Evolutionary conservation across 2,113 vertebrate genomes (phyloP).

Genomic region (Sceloporus tristichus): DNA sequence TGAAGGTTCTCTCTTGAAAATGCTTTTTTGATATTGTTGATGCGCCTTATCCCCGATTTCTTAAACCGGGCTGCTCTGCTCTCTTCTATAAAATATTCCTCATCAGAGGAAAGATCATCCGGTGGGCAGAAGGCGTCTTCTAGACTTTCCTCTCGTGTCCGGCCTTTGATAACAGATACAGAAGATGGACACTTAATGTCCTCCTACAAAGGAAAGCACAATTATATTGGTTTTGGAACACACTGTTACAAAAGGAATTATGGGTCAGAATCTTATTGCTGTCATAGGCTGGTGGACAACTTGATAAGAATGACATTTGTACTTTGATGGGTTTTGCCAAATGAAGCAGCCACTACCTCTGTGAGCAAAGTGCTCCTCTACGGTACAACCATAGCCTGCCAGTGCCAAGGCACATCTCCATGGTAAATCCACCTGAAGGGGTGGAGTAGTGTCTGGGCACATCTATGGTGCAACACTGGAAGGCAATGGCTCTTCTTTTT

Average conservation of each 20-base stretch:
- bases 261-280: no score
- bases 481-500: no score
- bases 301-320: not conserved
- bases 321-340: no score
- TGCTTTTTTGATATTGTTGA: conserved; percentile 92
- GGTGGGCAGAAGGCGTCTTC: conserved; percentile 85
- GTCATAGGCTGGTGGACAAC: not conserved
- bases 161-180: conserved; percentile 84
- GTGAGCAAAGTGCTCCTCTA: no score
- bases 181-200: conserved; percentile 88
- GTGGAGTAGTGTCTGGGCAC: no score
- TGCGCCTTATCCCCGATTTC: conserved; percentile 89
- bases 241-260: not conserved
- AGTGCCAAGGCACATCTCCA: no score
- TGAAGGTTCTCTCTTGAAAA: conserved; percentile 96
- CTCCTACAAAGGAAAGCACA: conserved; percentile 82
- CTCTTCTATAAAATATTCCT: conserved; percentile 92
- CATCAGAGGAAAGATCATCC: conserved; percentile 94
- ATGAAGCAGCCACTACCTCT: no score
- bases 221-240: conserved; percentile 33
- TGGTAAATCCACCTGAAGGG: no score
- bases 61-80: conserved; percentile 86
- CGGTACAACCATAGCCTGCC: no score
- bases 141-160: conserved; percentile 75
- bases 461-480: no score